These are phyloP conservation scores for Dasypogon diadema DNA, from an alignment of 2,888 invertebrate genomes.

Conservation along the genomic window DNA sequence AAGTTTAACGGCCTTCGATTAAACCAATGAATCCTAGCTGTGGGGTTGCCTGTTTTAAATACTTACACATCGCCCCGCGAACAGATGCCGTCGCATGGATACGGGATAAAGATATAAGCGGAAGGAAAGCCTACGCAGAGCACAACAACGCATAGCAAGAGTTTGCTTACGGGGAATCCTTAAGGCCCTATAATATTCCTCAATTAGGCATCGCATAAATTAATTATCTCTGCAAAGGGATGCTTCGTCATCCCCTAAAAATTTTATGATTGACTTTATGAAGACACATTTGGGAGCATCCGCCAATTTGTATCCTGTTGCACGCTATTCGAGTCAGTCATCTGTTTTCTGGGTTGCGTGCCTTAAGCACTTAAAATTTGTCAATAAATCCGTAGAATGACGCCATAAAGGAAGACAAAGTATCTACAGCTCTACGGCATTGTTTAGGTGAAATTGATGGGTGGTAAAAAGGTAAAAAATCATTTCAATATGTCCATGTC, in stretches of 20 bases:
- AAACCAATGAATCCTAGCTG: background rate
- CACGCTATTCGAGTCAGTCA: background rate
- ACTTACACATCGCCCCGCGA: background rate
- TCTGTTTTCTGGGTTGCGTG: background rate
- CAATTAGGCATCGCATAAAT: constrained; percentile 42
- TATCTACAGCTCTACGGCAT: constrained; percentile 13
- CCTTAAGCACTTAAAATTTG: constrained; percentile 25
- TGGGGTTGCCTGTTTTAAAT: background rate
- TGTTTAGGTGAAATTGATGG: constrained; percentile 37
- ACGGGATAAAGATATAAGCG: background rate
- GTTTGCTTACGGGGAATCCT: background rate
- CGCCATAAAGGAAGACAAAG: constrained; percentile 34
- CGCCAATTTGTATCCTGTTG: constrained; percentile 41
- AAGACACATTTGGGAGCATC: constrained; percentile 2
- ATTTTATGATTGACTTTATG: constrained; percentile 43
- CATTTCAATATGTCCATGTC: constrained; percentile 31
- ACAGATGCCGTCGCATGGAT: constrained; percentile 5
- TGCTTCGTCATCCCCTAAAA: background rate
- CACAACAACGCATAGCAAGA: background rate
- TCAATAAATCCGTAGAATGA: constrained; percentile 36
- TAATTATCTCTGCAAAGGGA: constrained; percentile 24
- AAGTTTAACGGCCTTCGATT: constrained; percentile 26
- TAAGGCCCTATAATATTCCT: constrained; percentile 31
- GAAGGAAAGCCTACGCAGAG: background rate
- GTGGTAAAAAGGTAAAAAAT: constrained; percentile 38